Evolutionary conservation across 2,888 invertebrate genomes (phyloP).

Genomic region (Macrostomum cliftonense): DNA sequence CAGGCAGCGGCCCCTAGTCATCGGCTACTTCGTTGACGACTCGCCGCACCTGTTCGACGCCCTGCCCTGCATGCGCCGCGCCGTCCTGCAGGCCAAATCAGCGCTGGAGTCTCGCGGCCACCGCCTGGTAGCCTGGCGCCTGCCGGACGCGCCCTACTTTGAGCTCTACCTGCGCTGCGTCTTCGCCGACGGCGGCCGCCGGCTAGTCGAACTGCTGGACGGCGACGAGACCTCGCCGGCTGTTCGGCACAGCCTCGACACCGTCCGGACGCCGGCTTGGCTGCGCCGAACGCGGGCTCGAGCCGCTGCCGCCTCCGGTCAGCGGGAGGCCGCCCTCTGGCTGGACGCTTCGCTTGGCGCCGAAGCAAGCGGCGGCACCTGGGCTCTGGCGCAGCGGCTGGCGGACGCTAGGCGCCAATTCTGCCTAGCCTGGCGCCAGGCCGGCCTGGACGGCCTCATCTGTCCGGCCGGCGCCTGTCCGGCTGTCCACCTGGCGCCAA

Average conservation of each 20-base stretch:
- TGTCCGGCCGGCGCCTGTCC: conserved; percentile 24
- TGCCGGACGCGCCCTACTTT: neutral
- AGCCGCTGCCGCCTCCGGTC: neutral
- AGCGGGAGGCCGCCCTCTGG: conserved; percentile 10
- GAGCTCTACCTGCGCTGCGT: conserved; percentile 1
- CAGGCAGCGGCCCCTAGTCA: neutral
- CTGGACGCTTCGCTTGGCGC: conserved; percentile 17
- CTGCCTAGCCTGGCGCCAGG: conserved; percentile 12
- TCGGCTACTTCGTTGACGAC: neutral
- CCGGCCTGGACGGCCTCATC: conserved; percentile 30
- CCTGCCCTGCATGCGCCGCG: conserved; percentile 1
- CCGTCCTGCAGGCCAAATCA: conserved; percentile 1
- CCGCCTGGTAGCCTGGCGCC: neutral
- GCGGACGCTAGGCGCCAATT: conserved; percentile 15
- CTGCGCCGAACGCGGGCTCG: conserved; percentile 16
- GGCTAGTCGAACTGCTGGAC: neutral
- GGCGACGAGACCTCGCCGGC: too few relatives aligned
- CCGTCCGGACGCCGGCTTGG: too few relatives aligned
- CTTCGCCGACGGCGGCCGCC: neutral
- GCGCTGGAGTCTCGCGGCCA: conserved; percentile 4
- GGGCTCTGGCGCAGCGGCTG: conserved; percentile 14
- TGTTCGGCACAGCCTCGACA: too few relatives aligned
- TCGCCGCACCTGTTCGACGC: neutral
- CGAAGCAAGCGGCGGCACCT: conserved; percentile 9
- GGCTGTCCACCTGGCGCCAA: conserved; percentile 1